A percentile compares a stretch with the other conserved stretches of the same genome.
phyloP scores from a whole-genome alignment of 2,797 vertebrate species.

The Alfaro cultratus region DNA sequence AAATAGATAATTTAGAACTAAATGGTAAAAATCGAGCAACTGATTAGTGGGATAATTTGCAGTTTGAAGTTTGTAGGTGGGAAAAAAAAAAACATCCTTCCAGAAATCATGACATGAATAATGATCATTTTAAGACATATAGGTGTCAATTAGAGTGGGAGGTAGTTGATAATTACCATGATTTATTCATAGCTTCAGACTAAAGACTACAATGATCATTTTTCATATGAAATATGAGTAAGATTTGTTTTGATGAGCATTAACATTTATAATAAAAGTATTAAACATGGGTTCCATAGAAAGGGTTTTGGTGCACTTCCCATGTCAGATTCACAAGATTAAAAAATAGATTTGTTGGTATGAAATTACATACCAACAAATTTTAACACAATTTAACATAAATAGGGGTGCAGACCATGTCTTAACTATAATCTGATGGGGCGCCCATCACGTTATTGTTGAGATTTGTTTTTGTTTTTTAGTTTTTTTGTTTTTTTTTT shows the following conservation, averaged over 20 bases:
- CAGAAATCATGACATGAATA: conserved; percentile 20
- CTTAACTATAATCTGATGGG: no score
- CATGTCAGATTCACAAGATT: conserved; percentile 20
- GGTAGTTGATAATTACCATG: conserved; percentile 19
- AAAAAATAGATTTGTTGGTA: conserved; percentile 31
- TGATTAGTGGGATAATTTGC: conserved; percentile 32
- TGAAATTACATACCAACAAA: conserved; percentile 27
- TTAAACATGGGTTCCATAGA: conserved; percentile 40
- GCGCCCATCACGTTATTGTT: no score
- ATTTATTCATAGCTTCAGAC: conserved; percentile 31
- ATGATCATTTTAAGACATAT: conserved; percentile 10
- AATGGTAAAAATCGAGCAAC: conserved; percentile 31
- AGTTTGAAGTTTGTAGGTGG: neutral
- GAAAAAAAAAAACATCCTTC: neutral
- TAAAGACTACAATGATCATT: conserved; percentile 38
- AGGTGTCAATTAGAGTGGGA: conserved; percentile 13
- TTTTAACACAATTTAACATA: conserved; percentile 16
- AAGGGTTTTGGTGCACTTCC: conserved; percentile 42
- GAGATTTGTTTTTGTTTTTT: no score
- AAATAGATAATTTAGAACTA: conserved; percentile 40
- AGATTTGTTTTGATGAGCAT: conserved; percentile 13
- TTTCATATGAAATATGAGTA: conserved; percentile 20
- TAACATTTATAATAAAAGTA: conserved; percentile 31
- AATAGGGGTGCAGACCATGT: neutral
- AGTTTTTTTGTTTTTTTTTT: no score